Evolutionary conservation across 2,888 invertebrate species (phyloP).

Genomic region (Drosophila putrida): DNA sequence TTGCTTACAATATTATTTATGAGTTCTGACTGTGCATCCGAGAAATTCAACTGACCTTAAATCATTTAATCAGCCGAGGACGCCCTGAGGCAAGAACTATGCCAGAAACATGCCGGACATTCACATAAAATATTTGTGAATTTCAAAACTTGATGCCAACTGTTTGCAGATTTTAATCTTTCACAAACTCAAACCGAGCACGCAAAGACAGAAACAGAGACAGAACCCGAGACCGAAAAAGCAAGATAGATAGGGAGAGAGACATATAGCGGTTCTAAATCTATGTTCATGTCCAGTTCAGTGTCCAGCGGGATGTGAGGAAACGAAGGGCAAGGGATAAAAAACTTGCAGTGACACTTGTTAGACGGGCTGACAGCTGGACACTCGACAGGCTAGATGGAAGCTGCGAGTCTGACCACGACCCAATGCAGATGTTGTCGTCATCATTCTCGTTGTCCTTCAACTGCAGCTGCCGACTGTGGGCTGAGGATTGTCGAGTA

Average conservation of each 20-base stretch:
- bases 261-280: constrained; percentile 9
- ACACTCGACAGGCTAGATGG: constrained; percentile 50
- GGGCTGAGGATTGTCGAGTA: constrained; percentile 7
- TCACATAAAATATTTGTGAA: constrained; percentile 72
- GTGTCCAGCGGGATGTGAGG: constrained; percentile 54
- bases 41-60: constrained; percentile 71
- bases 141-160: constrained; percentile 79
- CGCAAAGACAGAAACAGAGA: constrained; percentile 33
- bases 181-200: constrained; percentile 67
- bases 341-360: constrained; percentile 81
- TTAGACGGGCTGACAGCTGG: constrained; percentile 80
- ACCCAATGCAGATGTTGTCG: constrained; percentile 75
- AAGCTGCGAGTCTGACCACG: constrained; percentile 63
- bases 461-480: constrained; percentile 59
- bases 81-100: constrained; percentile 34
- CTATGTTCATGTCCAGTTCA: constrained; percentile 52
- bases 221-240: neutral
- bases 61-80: constrained; percentile 73
- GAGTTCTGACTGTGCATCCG: constrained; percentile 24
- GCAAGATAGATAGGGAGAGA: constrained; percentile 19
- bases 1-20: constrained; percentile 38
- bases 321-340: constrained; percentile 16
- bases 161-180: constrained; percentile 82
- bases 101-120: constrained; percentile 44
- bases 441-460: constrained; percentile 76